These are phyloP conservation scores for Hirtodrosophila duncani DNA, from an alignment of 2,888 invertebrate species.

Conservation along the genomic window DNA sequence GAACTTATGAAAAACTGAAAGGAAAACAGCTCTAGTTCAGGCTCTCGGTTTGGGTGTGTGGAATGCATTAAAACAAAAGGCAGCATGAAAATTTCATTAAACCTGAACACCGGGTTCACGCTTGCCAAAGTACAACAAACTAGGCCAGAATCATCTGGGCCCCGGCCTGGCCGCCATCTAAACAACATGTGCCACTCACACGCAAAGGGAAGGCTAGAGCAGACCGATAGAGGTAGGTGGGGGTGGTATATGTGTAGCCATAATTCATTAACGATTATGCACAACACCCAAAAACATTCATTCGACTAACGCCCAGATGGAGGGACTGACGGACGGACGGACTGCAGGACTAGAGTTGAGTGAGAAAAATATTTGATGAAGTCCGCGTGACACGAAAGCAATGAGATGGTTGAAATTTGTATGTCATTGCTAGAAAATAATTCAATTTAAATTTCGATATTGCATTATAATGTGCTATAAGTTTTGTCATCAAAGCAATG, in stretches of 20 bases:
- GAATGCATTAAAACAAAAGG: slow-evolving; percentile 62
- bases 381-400: no score
- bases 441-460: no score
- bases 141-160: slow-evolving; percentile 43
- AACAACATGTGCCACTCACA: slow-evolving; percentile 63
- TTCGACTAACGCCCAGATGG: slow-evolving; percentile 15
- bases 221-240: background rate
- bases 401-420: no score
- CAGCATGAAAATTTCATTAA: slow-evolving; percentile 57
- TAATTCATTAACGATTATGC: slow-evolving; percentile 72
- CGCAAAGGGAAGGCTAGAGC: slow-evolving; percentile 18
- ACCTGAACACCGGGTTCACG: slow-evolving; percentile 4
- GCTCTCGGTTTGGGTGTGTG: slow-evolving; percentile 28
- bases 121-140: slow-evolving; percentile 8
- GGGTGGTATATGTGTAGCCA: slow-evolving; percentile 31
- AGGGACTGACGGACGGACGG: no score
- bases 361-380: no score
- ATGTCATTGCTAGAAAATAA: no score
- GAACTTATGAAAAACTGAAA: slow-evolving; percentile 41
- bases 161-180: no score
- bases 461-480: no score
- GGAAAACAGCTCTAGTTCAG: background rate
- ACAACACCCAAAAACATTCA: slow-evolving; percentile 52
- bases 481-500: no score
- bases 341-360: no score